Evolutionary conservation across 2,797 vertebrate species (phyloP).

Genomic region (Mormyrops attenuatus): DNA sequence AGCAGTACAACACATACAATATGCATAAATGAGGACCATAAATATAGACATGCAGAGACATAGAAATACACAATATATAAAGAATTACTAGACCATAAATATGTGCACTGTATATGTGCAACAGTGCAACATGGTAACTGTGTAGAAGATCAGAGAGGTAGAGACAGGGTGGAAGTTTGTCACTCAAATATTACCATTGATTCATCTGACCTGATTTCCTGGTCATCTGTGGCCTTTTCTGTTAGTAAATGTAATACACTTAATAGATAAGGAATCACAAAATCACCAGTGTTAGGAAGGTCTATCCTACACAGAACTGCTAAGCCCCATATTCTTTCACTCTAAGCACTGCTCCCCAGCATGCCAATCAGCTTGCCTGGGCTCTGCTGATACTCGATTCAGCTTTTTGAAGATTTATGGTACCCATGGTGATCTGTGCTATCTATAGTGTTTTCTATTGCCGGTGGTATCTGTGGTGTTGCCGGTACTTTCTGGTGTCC

Average conservation of each 20-base stretch:
- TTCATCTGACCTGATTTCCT: background rate
- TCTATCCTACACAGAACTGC: background rate
- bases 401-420: background rate
- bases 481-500: background rate
- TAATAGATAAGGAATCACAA: background rate
- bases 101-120: background rate
- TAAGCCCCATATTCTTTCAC: background rate
- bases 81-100: background rate
- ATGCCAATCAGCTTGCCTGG: background rate
- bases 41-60: background rate
- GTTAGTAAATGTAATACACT: background rate
- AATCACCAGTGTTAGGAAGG: background rate
- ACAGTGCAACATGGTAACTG: background rate
- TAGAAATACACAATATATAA: background rate
- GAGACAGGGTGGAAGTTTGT: background rate
- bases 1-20: background rate
- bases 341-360: background rate
- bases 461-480: background rate
- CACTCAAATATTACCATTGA: background rate
- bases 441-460: background rate
- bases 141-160: background rate
- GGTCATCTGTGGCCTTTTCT: background rate
- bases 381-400: background rate
- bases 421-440: background rate
- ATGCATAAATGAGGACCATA: background rate